Evolutionary conservation across 2,888 invertebrate genomes (phyloP).

Genomic region (Tipula unca): DNA sequence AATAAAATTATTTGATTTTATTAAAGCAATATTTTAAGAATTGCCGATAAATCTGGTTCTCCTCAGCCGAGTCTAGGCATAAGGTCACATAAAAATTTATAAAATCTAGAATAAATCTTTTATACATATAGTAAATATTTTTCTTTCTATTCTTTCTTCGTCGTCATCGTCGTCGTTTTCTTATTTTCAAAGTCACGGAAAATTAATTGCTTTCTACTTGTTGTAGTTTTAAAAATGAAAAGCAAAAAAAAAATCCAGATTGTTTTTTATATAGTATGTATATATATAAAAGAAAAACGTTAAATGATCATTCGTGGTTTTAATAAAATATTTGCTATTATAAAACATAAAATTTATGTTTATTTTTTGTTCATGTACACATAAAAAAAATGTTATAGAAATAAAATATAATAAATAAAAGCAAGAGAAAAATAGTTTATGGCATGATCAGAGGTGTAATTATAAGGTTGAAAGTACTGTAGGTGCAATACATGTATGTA

Average conservation of each 20-base stretch:
- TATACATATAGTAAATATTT: not conserved
- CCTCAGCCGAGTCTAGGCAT: not conserved
- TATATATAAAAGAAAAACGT: not conserved
- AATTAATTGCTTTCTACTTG: constrained; percentile 14
- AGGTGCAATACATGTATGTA: not conserved
- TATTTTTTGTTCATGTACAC: not conserved
- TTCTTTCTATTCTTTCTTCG: not conserved
- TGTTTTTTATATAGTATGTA: not conserved
- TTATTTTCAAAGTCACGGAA: constrained; percentile 8
- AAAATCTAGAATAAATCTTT: not conserved
- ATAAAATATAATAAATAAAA: not conserved
- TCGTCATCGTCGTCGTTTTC: not conserved
- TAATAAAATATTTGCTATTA: not conserved
- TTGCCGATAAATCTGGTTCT: not conserved
- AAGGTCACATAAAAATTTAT: not conserved
- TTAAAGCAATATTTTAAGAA: not conserved
- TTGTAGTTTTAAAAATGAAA: not conserved
- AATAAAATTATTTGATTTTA: not conserved
- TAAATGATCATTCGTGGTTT: constrained; percentile 8
- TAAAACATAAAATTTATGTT: constrained; percentile 14
- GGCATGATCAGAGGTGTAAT: constrained; percentile 14
- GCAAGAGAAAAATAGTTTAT: not conserved
- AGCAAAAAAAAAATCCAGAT: not conserved
- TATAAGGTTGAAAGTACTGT: not conserved
- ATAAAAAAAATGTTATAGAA: not conserved